phyloP scores from a whole-genome alignment of 2,888 invertebrate genomes.

The Microplitis manilae region DNA sequence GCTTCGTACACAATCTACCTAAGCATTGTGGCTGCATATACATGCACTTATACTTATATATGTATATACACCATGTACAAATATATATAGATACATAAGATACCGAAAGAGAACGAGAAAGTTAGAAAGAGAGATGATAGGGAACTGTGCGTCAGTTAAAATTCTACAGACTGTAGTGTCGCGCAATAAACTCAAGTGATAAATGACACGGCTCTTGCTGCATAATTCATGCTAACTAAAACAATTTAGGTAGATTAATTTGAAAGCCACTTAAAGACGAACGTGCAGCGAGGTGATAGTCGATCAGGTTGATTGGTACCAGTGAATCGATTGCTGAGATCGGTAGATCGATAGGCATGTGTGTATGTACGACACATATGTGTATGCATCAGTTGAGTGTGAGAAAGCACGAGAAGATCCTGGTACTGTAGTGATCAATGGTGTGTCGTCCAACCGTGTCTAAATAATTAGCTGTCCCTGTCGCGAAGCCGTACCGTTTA shows the following conservation, averaged over 20 bases:
- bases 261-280: slow-evolving; percentile 9
- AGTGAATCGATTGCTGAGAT: slow-evolving; percentile 23
- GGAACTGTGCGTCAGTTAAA: slow-evolving; percentile 6
- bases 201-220: slow-evolving; percentile 32
- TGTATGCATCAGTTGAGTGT: slow-evolving; percentile 39
- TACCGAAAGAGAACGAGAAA: not conserved
- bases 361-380: slow-evolving; percentile 22
- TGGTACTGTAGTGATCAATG: slow-evolving; percentile 66
- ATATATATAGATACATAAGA: slow-evolving; percentile 16
- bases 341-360: slow-evolving; percentile 30
- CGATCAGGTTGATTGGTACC: slow-evolving; percentile 28
- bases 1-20: slow-evolving; percentile 64
- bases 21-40: slow-evolving; percentile 49
- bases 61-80: slow-evolving; percentile 22
- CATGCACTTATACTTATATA: slow-evolving; percentile 2
- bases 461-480: slow-evolving; percentile 72
- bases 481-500: slow-evolving; percentile 68
- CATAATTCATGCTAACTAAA: slow-evolving; percentile 36
- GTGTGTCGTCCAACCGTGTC: slow-evolving; percentile 70
- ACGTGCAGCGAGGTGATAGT: slow-evolving; percentile 1
- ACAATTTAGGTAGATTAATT: slow-evolving; percentile 31
- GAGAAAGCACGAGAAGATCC: slow-evolving; percentile 50
- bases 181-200: slow-evolving; percentile 34
- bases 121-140: not conserved
- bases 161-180: slow-evolving; percentile 6